Evolutionary conservation across 2,797 vertebrate species (phyloP), one percentile per base, ranked within the genome.

Genomic region (Sardinella longiceps): DNA sequence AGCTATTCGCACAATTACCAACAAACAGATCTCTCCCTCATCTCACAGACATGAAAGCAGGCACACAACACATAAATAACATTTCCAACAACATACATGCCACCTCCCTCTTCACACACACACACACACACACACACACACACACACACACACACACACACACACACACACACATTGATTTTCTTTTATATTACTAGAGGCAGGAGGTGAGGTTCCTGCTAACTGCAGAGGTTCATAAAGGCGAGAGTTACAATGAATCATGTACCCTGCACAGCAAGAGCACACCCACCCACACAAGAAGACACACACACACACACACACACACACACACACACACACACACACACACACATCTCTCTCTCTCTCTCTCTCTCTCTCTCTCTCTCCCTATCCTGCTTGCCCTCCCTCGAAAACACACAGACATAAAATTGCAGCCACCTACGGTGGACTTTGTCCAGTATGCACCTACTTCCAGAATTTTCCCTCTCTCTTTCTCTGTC

Each of bases 151-250:
- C 80, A 81, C 80, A 81, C 81, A 23, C 48, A 82, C 50, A 82
- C 81, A 81, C 80, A 81, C 80, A 50, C 45, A 50, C 80, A 81
- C 23, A 82, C 23, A 82, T 37, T 82, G 81, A 82, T 56, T 56
- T 56, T 39, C 51, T 56, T 23, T 56, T 56, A 56, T 63, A 43
- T 82, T 77, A 77, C 70, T 77, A 18, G 70, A 77, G 37, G 70
- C 70, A 77, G 70, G 70, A 77, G 70, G 70, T 77, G 70, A 77
- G 70, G 70, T 77, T 39, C 70, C 70, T n/a, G 70, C 70, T 77
- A 77, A 39, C 37, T 77, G 70, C 70, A 77, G 70, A 39, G 70
- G 70, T 77, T 77, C 70, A 43, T 77, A 77, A 77, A 77, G 70
- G 33, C 33, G 70, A 77, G 70, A 77, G 70, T 77, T 39, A 77